Evolutionary conservation across 2,797 vertebrate species (phyloP).

Genomic region (Tinamus major): DNA sequence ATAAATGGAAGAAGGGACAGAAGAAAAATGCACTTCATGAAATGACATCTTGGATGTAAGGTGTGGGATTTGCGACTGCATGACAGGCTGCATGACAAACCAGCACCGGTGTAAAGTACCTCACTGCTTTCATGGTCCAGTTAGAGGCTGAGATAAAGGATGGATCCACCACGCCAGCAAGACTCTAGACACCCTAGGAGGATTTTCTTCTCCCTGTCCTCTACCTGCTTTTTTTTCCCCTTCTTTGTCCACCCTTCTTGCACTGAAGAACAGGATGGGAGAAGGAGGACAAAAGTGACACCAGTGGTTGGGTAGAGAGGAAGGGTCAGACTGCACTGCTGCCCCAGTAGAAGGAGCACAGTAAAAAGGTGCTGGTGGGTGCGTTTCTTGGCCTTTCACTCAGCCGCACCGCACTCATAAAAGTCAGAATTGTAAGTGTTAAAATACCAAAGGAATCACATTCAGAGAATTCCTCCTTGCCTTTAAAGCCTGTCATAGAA

Average conservation of each 20-base stretch:
- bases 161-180: neutral
- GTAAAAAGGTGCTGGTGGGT: neutral
- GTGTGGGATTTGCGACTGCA: neutral
- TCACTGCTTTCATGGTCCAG: neutral
- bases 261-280: neutral
- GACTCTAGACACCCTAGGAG: neutral
- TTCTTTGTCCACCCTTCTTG: neutral
- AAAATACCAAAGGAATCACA: neutral
- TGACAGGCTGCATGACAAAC: neutral
- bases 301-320: neutral
- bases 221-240: neutral
- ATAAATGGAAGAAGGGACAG: neutral
- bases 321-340: neutral
- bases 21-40: neutral
- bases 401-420: neutral
- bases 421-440: neutral
- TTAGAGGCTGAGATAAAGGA: neutral
- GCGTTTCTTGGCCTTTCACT: neutral
- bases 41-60: neutral
- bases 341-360: neutral
- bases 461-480: slow-evolving; percentile 12
- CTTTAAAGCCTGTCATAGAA: neutral
- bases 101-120: neutral
- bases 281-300: neutral
- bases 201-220: neutral